Base-by-base conservation (phyloP, 2,888 invertebrate genomes). In the Hartigia nigra region DNA sequence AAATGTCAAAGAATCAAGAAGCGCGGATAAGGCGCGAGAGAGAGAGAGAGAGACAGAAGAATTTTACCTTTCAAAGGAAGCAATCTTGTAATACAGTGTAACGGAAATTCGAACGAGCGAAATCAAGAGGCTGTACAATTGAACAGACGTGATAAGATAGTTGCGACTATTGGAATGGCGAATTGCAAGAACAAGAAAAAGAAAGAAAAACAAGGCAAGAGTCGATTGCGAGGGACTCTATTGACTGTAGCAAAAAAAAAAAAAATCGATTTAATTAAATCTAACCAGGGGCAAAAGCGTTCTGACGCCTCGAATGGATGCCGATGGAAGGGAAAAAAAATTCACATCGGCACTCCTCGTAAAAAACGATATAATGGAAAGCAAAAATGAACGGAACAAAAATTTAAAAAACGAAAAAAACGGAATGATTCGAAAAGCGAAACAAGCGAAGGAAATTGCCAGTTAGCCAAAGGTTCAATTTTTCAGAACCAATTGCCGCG, bases 391-490 rank as follows among this genome's bases (percentile, higher is more conserved):
- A 31, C 2, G 14, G 5, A 39, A 23, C 5, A 39, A 14, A 36
- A 36, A 36, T n/a, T n/a, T n/a, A n/a, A n/a, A n/a, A n/a, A n/a
- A n/a, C n/a, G n/a, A 12, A 12, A 36, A 36, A 39, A 39, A 14
- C 39, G 39, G 39, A 55, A 55, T 55, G 81, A 83, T 81, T 79
- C 74, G 72, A 69, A 77, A 79, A 74, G 70, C 79, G 82, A 84
- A 85, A 86, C 84, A 83, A 84, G 78, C 81, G 79, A 77, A 81
- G 83, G 83, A 86, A 88, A 88, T 86, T 87, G 84, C 83, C 83
- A 85, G 84, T 88, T 87, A 86, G 82, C 79, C 82, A 81, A 81
- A 76, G 81, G 79, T 84, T 84, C 82, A 84, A 87, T 88, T 87
- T 88, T 87, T 86, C 84, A 82, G 77, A 82, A 81, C 79, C 86